Evolutionary conservation across 2,797 vertebrate genomes (phyloP).

Genomic region (Lateolabrax maculatus): DNA sequence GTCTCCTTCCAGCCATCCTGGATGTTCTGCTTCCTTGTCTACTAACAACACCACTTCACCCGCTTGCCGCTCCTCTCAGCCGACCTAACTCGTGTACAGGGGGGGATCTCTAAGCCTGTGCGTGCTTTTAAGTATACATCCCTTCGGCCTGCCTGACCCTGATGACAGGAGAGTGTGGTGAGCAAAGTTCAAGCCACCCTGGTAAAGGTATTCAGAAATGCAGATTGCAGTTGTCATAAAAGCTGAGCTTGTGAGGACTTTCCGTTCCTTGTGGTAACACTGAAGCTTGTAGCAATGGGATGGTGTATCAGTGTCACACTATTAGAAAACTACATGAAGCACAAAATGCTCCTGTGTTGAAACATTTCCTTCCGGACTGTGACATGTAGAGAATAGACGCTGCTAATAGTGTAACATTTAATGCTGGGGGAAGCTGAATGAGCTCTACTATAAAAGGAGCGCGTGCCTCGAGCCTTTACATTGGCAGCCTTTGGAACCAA

Average conservation of each 20-base stretch:
- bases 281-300: neutral
- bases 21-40: constrained; percentile 25
- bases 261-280: neutral
- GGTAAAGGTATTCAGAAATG: constrained; percentile 16
- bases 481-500: constrained; percentile 68
- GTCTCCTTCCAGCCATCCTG: constrained; percentile 82
- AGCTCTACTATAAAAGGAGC: neutral
- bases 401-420: neutral
- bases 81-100: neutral
- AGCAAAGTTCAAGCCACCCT: constrained; percentile 81
- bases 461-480: neutral
- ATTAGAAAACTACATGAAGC: neutral
- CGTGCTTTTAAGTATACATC: constrained; percentile 47
- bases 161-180: constrained; percentile 74
- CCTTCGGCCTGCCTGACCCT: constrained; percentile 61
- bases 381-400: neutral
- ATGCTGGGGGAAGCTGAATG: neutral
- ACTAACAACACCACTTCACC: neutral
- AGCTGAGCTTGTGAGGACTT: constrained; percentile 20
- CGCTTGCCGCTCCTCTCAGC: constrained; percentile 37
- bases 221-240: constrained; percentile 39
- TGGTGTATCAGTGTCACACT: neutral
- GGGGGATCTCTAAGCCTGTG: constrained; percentile 18
- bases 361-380: neutral
- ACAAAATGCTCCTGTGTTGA: neutral